Evolutionary conservation across 2,888 invertebrate genomes (phyloP), one percentile per base, ranked within the genome.

Genomic region (Spicauda simplicius): DNA sequence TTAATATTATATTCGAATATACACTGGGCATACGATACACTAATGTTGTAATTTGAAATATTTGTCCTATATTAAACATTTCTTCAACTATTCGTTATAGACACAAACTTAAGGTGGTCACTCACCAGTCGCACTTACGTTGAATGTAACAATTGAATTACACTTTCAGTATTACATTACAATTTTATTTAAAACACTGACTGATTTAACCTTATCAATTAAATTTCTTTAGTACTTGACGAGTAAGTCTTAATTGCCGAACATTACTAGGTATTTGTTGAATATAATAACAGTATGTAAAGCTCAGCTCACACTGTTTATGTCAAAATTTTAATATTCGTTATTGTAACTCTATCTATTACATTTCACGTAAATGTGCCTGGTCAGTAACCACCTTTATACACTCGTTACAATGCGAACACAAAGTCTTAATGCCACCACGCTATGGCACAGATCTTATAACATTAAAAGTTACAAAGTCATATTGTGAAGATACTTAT

Each of bases 401-500:
- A 85, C 79, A 83, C 85, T 87, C 86, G 80, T 82, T 85, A 87
- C 84, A 87, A 81, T 81, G 87, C 85, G 84, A 87, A 88, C 87
- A 86, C 83, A 85, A 83, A 83, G 78, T 84, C 83, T 80, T 85
- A 85, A 83, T 88, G 91, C 91, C 91, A 90, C 82, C 86, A 85
- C 82, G 74, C 79, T 92, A 93, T 93, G 93, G 92, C 93, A 93
- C 93, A 91, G 91, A 91, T 92, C 91, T 91, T 85, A 80, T 77
- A 80, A 79, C 77, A 80, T 80, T 80, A 78, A 76, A 79, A 77
- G 82, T 83, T 80, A 85, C 81, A 82, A 85, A 79, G 81, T 84
- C 79, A 81, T 86, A 80, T 77, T 75, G 73, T 56, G 52, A 58
- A 57, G 50, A 64, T 56, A 55, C 25, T 55, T 25, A 30, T 45